A percentile compares a stretch with the other conserved stretches of the same genome.
Evolutionary conservation across 2,888 invertebrate genomes (phyloP).

Genomic region (Aproaerema taeniolella): DNA sequence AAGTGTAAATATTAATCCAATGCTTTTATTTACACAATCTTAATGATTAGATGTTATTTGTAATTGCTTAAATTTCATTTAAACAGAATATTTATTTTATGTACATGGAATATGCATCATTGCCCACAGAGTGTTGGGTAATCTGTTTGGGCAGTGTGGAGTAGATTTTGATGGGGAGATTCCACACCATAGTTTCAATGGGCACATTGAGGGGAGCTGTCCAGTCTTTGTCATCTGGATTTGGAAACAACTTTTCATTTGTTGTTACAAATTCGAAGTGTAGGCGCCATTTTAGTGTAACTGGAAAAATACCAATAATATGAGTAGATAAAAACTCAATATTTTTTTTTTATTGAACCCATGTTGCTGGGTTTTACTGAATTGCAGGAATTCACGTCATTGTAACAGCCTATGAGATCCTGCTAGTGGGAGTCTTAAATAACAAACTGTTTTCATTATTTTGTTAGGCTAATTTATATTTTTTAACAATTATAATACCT

Average conservation of each 20-base stretch:
- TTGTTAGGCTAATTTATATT: too few relatives aligned
- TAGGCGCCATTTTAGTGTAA: slow-evolving; percentile 93
- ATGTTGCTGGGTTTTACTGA: too few relatives aligned
- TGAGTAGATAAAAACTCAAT: slow-evolving; percentile 11
- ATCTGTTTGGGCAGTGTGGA: slow-evolving; percentile 92
- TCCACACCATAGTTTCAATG: slow-evolving; percentile 99
- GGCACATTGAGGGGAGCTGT: slow-evolving; percentile 90
- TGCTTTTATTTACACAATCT: slow-evolving; percentile 8
- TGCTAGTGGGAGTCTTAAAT: too few relatives aligned
- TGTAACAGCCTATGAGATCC: too few relatives aligned
- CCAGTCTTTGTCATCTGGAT: slow-evolving; percentile 81
- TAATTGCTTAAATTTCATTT: neutral
- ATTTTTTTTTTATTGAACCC: too few relatives aligned
- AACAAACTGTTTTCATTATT: too few relatives aligned
- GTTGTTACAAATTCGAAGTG: slow-evolving; percentile 99
- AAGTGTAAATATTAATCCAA: slow-evolving; percentile 11
- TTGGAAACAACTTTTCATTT: slow-evolving; percentile 79
- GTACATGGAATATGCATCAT: slow-evolving; percentile 63
- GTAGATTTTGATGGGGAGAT: slow-evolving; percentile 95
- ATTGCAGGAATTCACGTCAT: too few relatives aligned
- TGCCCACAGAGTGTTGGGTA: slow-evolving; percentile 78
- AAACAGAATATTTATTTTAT: slow-evolving; percentile 31
- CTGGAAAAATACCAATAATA: too few relatives aligned
- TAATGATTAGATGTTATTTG: slow-evolving; percentile 3
- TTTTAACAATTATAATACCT: too few relatives aligned